Base-by-base conservation (phyloP, 2,888 invertebrate species). In the Crocallis elinguaria region DNA sequence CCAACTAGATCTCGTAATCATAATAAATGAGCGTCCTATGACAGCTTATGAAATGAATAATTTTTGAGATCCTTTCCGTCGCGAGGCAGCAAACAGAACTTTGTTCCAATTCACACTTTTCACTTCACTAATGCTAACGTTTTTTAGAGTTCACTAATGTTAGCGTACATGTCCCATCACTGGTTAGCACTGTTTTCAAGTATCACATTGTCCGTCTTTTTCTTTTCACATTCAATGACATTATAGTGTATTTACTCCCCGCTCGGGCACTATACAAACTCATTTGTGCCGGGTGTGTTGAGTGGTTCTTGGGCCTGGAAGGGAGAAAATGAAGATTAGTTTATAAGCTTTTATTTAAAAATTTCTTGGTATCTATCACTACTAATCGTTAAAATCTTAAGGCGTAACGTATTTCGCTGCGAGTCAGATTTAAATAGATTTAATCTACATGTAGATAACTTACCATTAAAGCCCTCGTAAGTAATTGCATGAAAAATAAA, bases 241-340 rank as follows among this genome's bases (percentile, higher is more conserved):
- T 78, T 79, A 82, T 83, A 78, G 81, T 76, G 78, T 88, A 91
- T 86, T 90, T 86, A 79, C 90, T 90, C 70, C 91, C 89, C 54
- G 84, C 82, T 74, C 74, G 77, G 57, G 78, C 83, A 88, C 85
- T 93, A 96, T 92, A 96, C 96, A 92, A 95, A 95, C 78, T 96
- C 95, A 87, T 95, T 95, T 82, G 95, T 95, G 83, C 95, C 95
- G 77, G 95, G 94, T 84, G 94, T 94, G 73, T 95, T 96, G 82
- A 96, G 93, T 66, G 96, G 96, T 92, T 96, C 95, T 92, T 95
- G 95, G 77, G 95, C 95, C 96, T 96, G 93, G 9, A 93, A 94
- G 80, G 67, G 84, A 84, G 79, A 76, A 57, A 64, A 27, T 27
- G n/a, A n/a, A n/a, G n/a, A n/a, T n/a, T n/a, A 57, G 13, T 32